Base-by-base conservation (phyloP, 2,888 invertebrate species). In the Nomada ruficornis region DNA sequence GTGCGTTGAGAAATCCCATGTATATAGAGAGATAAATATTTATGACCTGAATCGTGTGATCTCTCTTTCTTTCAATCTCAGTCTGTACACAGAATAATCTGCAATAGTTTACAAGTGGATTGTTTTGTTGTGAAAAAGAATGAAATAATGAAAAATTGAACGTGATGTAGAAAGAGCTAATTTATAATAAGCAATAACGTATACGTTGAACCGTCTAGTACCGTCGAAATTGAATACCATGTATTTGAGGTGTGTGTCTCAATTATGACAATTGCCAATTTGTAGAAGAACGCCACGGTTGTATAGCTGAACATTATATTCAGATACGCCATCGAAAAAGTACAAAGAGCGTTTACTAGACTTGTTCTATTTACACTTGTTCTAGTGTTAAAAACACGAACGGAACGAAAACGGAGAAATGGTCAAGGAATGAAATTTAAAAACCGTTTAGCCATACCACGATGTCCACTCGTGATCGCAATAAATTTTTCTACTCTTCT, bases 401-500 rank as follows among this genome's bases (percentile, higher is more conserved):
- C 44, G 26, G 42, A 29, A 36, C 5, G 20, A 29, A 57, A 55
- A 42, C 5, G 52, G 57, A 62, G 3, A 55, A 47, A 47, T 44
- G 9, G 11, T 50, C 3, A 15, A 15, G 47, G 47, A 47, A 9
- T 18, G 15, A 68, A 55, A 42, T 42, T 72, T 60, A 72, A 77
- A 69, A 59, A 50, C 13, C 60, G n/a, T 84, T 77, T 57, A 73
- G 50, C 59, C 73, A 29, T 54, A 26, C 26, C 47, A 64, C 50
- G 26, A 78, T 57, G 72, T 77, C 50, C 71, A 64, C 54, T 29
- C 73, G 67, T 68, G 67, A 63, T 63, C 67, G 77, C 64, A 64
- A 77, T 57, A 80, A 80, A 85, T 54, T 86, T 85, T 87, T 87
- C 79, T 86, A 86, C 82, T 86, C 88, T 87, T 87, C 86, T 86